These are phyloP conservation scores for Xestia rhomboidea DNA, from an alignment of 2,888 invertebrate genomes.

Conservation along the genomic window DNA sequence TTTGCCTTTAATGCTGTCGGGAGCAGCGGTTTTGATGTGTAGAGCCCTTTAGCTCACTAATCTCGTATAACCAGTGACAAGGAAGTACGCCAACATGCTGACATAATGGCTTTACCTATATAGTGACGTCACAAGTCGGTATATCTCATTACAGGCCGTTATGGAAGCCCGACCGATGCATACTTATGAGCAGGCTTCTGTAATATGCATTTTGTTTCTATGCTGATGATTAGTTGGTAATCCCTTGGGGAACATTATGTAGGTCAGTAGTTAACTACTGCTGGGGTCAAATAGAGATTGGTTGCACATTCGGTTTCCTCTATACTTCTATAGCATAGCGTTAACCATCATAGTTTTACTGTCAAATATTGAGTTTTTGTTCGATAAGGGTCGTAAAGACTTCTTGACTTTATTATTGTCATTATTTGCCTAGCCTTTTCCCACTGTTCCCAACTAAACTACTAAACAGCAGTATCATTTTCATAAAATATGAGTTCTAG, in stretches of 20 bases:
- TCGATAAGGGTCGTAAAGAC: neutral
- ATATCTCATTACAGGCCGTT: constrained; percentile 68
- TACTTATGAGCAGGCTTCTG: constrained; percentile 60
- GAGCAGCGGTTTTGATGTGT: neutral
- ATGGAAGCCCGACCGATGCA: constrained; percentile 75
- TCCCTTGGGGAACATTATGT: constrained; percentile 19
- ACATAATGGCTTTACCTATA: constrained; percentile 74
- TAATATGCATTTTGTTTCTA: constrained; percentile 57
- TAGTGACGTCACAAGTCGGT: constrained; percentile 62
- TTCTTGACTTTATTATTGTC: neutral
- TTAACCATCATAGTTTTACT: neutral
- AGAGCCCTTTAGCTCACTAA: constrained; percentile 54
- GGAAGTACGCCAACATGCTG: constrained; percentile 69
- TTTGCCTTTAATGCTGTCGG: neutral
- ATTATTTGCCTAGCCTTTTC: neutral
- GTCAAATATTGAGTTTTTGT: neutral
- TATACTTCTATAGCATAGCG: no score
- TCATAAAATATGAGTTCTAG: no score
- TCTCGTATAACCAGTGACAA: constrained; percentile 65
- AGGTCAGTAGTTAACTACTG: constrained; percentile 20
- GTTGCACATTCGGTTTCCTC: neutral
- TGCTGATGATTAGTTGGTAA: constrained; percentile 50
- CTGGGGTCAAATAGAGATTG: neutral
- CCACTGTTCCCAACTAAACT: neutral
- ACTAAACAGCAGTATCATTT: neutral